These are phyloP conservation scores for Nothoprocta perdicaria DNA, from an alignment of 2,113 vertebrate species.

Conservation along the genomic window DNA sequence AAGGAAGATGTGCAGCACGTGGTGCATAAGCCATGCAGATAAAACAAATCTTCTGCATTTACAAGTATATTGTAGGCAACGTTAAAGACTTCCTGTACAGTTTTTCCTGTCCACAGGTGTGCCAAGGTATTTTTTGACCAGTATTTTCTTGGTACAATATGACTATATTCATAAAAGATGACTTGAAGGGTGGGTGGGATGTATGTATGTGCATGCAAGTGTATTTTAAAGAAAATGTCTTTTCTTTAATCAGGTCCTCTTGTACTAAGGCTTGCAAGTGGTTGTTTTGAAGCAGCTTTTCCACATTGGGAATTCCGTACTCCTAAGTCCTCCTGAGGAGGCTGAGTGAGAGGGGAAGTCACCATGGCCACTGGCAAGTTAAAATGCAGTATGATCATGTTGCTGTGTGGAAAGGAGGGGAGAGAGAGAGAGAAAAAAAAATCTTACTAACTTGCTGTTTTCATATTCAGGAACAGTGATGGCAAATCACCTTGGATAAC, in stretches of 20 bases:
- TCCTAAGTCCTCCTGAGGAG: not conserved
- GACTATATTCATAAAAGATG: not conserved
- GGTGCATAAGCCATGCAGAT: accelerated
- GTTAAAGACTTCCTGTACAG: not conserved
- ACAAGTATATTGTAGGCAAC: not conserved
- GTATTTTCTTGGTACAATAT: not conserved
- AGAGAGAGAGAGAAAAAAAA: not conserved
- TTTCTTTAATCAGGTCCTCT: not conserved
- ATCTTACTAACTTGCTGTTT: conserved; percentile 14
- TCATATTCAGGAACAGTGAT: not conserved
- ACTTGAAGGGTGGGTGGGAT: not conserved
- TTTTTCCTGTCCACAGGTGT: not conserved
- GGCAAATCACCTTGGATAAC: conserved; percentile 36
- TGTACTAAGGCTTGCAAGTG: not conserved
- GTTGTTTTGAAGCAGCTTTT: not conserved
- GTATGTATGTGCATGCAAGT: not conserved
- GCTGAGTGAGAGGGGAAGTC: not conserved
- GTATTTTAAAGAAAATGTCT: not conserved
- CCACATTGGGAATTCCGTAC: accelerated
- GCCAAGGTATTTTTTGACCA: not conserved
- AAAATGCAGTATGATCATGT: not conserved
- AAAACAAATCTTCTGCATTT: not conserved
- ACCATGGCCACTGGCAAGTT: not conserved
- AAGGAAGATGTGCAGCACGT: not conserved
- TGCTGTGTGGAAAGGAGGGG: not conserved